Evolutionary conservation across 2,113 vertebrate species (phyloP), one percentile per base, ranked within the genome.

Genomic region (Xyliphius kryptos): DNA sequence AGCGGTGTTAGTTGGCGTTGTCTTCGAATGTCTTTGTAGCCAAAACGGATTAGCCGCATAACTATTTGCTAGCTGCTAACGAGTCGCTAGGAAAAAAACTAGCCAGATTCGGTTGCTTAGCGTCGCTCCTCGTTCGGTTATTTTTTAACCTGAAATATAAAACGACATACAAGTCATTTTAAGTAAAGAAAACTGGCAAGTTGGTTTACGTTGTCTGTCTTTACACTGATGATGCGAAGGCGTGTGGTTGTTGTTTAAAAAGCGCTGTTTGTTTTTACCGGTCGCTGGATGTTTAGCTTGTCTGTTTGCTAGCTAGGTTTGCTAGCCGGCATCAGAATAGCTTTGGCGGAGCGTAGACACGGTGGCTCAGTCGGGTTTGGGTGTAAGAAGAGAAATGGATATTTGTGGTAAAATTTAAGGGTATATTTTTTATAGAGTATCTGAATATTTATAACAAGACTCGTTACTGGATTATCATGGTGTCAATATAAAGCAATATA

Each of bases 311-410:
- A 41, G 58, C 59, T 68, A 50, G 53, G 40, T 20, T 43, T 21
- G 48, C 48, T 48, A 40, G 68, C 32, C 49, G 71, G 50, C 59
- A 55, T 56, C 63, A 47, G 58, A 38, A 21, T 13, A 47, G 64
- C 65, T 69, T 59, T 37, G 50, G 58, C 61, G 64, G 48, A 63
- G n/a, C n/a, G n/a, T n/a, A n/a, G n/a, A 11, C 52, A 50, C 9
- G 56, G 53, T 59, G 22, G 47, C 69, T 62, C 71, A 76, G 75
- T 66, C 71, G 68, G 63, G n/a, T n/a, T n/a, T n/a, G n/a, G n/a
- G n/a, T n/a, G n/a, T n/a, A n/a, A n/a, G n/a, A n/a, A n/a, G n/a
- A n/a, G n/a, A n/a, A n/a, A n/a, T n/a, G n/a, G n/a, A n/a, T n/a
- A n/a, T n/a, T n/a, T n/a, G n/a, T n/a, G n/a, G n/a, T n/a, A n/a